Base-by-base conservation (phyloP, 2,888 invertebrate genomes). In the Euplagia quadripunctaria region DNA sequence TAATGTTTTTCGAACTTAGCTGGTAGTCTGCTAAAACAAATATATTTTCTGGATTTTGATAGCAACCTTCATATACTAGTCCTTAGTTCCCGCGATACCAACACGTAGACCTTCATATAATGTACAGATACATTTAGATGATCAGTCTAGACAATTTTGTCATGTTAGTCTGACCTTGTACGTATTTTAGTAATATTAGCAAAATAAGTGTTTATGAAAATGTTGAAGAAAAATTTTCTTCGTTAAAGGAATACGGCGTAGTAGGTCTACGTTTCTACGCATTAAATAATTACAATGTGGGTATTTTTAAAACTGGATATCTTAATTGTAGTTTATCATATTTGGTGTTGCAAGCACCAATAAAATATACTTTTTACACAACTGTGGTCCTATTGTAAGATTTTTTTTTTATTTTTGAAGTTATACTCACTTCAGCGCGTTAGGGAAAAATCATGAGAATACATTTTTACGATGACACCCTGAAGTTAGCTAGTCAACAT, bases 141-240 rank as follows among this genome's bases (percentile, higher is more conserved):
- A 52, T 61, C 31, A 64, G 64, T 64, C 70, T 70, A 70, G 70
- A 70, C 70, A 70, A 64, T 70, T 51, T 70, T 20, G 16, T 51
- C 64, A 70, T 51, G 43, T 52, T 70, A 14, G 9, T 20, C 14
- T 20, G 52, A 70, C 70, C 70, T 70, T 70, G 70, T 20, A 42
- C 42, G n/a, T 52, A 14, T 63, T 70, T 68, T 17, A 51, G 51
- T 49, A 42, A 20, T 12, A 64, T 70, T 70, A 70, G 12, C 14
- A 52, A 70, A 51, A 43, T n/a, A 64, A 52, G 12, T 64, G 43
- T 52, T 43, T 41, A n/a, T 20, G 12, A 20, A 17, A 41, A 64
- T n/a, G n/a, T 64, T 64, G 7, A 68, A 68, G 55, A 52, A 12
- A 66, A 20, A 7, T n/a, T 11, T 31, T 61, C 9, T 58, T 31